Evolutionary conservation across 2,888 invertebrate species (phyloP), one percentile per base, ranked within the genome.

Genomic region (Trachelus iudaicus): DNA sequence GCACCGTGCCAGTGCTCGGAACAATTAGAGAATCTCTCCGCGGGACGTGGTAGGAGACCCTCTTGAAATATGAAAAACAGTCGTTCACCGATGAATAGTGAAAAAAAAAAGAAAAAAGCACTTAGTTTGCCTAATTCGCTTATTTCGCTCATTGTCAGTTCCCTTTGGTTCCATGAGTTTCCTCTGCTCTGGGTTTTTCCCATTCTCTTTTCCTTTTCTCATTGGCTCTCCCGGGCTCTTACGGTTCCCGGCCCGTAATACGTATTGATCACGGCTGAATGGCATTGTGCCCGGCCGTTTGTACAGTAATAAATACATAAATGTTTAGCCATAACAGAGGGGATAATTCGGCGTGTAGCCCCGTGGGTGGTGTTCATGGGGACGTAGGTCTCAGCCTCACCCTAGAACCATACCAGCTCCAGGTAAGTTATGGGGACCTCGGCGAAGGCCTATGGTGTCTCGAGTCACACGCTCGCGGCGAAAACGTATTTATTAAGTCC

Each of bases 261-360:
- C 85, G 83, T 83, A 86, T 85, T 84, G 85, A 85, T 87, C 86
- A 84, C 81, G 80, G 79, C 79, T 81, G 81, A 82, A 80, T 82
- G 79, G 83, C 84, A 86, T 86, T 87, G 84, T 87, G 80, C 80
- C 80, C 74, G 82, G 76, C 77, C 83, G 81, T 86, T 88, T 88
- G 86, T 86, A 83, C 84, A 82, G 84, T 83, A 87, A 88, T 88
- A 88, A 88, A 88, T 87, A 86, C 83, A 85, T 86, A 87, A 88
- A 87, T 87, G 85, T 87, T 87, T 87, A 83, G 82, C 85, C 86
- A 86, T 85, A 87, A 86, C 83, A 82, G 84, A 79, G 82, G 81
- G 85, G 83, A 86, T 85, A 87, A 87, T 86, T 86, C 83, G 85
- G 82, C 85, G 84, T 83, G 85, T 79, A 85, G 82, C 80, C 82